Evolutionary conservation across 1,140 invertebrate genomes (phyloP).

Genomic region (Cydia amplana): DNA sequence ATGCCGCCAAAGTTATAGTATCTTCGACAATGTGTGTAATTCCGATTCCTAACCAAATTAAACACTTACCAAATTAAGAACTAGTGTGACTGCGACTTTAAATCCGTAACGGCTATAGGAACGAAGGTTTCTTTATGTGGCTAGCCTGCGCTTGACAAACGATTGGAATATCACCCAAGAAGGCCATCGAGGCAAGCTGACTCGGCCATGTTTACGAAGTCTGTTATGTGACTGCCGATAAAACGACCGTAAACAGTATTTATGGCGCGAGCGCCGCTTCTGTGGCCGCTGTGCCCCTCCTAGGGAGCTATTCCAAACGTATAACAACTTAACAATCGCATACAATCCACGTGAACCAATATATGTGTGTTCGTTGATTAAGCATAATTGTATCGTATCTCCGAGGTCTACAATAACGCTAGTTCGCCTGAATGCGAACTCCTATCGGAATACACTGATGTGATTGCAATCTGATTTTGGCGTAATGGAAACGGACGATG

Average conservation of each 20-base stretch:
- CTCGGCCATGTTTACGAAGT: conserved; percentile 34
- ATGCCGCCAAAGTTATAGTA: too few species aligned
- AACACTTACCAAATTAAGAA: too few species aligned
- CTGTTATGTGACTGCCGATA: conserved; percentile 44
- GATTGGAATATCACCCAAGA: not conserved
- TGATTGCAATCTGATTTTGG: conserved; percentile 29
- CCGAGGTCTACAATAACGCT: not conserved
- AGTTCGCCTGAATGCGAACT: not conserved
- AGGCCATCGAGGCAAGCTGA: not conserved
- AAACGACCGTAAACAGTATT: conserved; percentile 43
- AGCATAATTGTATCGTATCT: not conserved
- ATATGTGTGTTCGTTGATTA: not conserved
- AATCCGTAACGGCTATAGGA: too few species aligned
- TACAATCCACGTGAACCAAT: not conserved
- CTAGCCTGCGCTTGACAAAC: not conserved
- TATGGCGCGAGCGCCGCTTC: conserved; percentile 34
- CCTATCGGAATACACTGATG: not conserved
- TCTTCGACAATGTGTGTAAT: too few species aligned
- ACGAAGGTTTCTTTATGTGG: not conserved
- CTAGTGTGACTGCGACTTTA: too few species aligned
- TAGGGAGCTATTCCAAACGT: not conserved
- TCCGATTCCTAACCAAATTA: too few species aligned
- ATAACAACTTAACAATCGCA: not conserved
- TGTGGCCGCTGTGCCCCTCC: conserved; percentile 15
- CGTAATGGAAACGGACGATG: conserved; percentile 25